Evolutionary conservation across 1,140 invertebrate species (phyloP).

Genomic region (Dreissena rostriformis): DNA sequence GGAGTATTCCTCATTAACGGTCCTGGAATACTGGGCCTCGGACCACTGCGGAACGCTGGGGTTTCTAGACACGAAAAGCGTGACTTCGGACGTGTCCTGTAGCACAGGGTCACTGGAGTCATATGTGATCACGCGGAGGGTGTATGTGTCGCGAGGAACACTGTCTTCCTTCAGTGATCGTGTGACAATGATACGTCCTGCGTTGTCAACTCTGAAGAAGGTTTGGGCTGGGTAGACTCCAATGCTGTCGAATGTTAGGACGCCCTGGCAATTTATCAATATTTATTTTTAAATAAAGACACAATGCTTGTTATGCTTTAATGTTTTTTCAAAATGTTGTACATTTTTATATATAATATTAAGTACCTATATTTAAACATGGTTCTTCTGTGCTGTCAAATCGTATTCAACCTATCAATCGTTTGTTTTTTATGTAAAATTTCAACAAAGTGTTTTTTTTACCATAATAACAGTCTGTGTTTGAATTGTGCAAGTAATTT

Average conservation of each 20-base stretch:
- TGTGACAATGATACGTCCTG: slow-evolving; percentile 62
- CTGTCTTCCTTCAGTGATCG: slow-evolving; percentile 61
- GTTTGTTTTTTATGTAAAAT: too few relatives aligned
- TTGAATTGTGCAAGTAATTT: too few relatives aligned
- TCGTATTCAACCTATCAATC: too few relatives aligned
- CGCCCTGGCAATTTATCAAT: slow-evolving; percentile 56
- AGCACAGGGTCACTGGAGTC: slow-evolving; percentile 93
- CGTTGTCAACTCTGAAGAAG: slow-evolving; percentile 65
- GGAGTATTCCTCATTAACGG: slow-evolving; percentile 54
- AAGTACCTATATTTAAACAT: too few relatives aligned
- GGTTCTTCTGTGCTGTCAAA: too few relatives aligned
- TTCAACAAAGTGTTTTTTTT: too few relatives aligned
- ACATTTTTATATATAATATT: too few relatives aligned
- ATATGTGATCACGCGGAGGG: slow-evolving; percentile 91
- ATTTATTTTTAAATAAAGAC: background rate
- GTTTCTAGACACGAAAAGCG: slow-evolving; percentile 91
- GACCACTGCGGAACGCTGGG: slow-evolving; percentile 86
- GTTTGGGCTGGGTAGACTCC: slow-evolving; percentile 67
- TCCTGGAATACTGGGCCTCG: slow-evolving; percentile 86
- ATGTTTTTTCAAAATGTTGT: too few relatives aligned
- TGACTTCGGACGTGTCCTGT: slow-evolving; percentile 89
- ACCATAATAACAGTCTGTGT: too few relatives aligned
- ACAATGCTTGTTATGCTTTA: too few relatives aligned
- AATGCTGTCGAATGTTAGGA: slow-evolving; percentile 54
- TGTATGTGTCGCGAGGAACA: slow-evolving; percentile 38